These are phyloP conservation scores for Drosophila bipectinata DNA, from an alignment of 1,140 invertebrate species.

Conservation along the genomic window DNA sequence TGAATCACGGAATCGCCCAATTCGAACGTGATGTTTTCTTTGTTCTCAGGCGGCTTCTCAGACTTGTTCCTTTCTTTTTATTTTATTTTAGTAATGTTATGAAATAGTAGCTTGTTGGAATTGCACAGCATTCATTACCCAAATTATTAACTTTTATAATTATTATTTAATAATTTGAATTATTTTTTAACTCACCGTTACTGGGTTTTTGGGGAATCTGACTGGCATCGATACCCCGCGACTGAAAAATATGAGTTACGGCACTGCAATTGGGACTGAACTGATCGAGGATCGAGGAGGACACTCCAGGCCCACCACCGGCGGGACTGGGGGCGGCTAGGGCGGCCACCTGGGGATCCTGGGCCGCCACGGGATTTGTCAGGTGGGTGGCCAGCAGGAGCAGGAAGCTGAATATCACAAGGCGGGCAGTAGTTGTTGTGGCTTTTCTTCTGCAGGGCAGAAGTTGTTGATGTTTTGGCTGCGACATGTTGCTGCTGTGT, in stretches of 20 bases:
- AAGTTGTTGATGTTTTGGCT: constrained; percentile 27
- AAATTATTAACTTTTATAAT: not conserved
- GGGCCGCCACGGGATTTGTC: constrained; percentile 21
- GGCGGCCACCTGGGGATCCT: constrained; percentile 54
- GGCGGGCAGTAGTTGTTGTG: constrained; percentile 38
- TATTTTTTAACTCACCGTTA: constrained; percentile 64
- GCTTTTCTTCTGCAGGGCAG: constrained; percentile 49
- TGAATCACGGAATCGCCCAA: constrained; percentile 45
- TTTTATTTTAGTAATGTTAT: constrained; percentile 33
- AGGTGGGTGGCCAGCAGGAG: constrained; percentile 35
- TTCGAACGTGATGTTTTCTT: constrained; percentile 25
- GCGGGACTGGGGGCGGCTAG: constrained; percentile 59
- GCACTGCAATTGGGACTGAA: constrained; percentile 80
- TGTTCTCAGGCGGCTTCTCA: constrained; percentile 22
- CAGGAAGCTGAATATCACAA: constrained; percentile 64
- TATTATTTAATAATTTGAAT: not conserved
- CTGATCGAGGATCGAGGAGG: constrained; percentile 74
- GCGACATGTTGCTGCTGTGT: constrained; percentile 15
- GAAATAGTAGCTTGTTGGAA: constrained; percentile 10
- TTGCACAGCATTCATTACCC: no score
- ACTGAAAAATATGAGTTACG: constrained; percentile 73
- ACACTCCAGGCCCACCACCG: constrained; percentile 13
- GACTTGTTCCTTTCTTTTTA: constrained; percentile 8
- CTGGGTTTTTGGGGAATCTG: constrained; percentile 81
- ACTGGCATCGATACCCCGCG: constrained; percentile 67